Evolutionary conservation across 2,797 vertebrate genomes (phyloP).

Genomic region (Silurus aristotelis): DNA sequence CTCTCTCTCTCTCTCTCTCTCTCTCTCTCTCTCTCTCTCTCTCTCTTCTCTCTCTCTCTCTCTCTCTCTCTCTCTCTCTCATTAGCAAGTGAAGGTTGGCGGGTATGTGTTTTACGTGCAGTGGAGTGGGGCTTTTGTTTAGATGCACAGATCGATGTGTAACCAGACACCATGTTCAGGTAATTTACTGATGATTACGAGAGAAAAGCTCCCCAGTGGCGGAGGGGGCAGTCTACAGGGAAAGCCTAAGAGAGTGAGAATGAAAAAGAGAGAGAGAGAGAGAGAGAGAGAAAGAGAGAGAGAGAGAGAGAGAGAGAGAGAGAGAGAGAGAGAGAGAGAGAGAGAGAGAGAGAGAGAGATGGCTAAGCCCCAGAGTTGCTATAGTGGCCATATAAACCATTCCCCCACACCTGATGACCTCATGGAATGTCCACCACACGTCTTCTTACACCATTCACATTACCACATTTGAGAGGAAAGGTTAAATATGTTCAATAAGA

Average conservation of each 20-base stretch:
- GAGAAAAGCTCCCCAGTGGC: conserved; percentile 57
- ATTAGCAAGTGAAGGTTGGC: conserved; percentile 19
- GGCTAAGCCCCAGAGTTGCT: background rate
- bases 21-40: background rate
- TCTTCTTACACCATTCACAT: background rate
- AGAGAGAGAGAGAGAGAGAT: background rate
- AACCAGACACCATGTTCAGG: conserved; percentile 53
- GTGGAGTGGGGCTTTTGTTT: conserved; percentile 49
- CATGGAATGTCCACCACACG: conserved; percentile 21
- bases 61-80: conserved; percentile 14
- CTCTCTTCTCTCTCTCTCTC: background rate
- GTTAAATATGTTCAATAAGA: background rate
- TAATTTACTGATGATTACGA: conserved; percentile 61
- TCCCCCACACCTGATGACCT: conserved; percentile 23
- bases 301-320: background rate
- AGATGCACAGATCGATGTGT: conserved; percentile 55
- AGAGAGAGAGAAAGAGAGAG: background rate
- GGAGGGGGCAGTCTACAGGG: conserved; percentile 2
- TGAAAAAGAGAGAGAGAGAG: background rate
- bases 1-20: background rate
- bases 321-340: background rate
- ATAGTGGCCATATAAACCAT: conserved; percentile 17
- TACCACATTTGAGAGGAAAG: background rate
- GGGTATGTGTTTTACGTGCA: conserved; percentile 46
- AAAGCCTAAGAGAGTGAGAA: background rate